Evolutionary conservation across 92 coral and sea anemone species (phyloP).

Genomic region (Parazoanthus darwini): DNA sequence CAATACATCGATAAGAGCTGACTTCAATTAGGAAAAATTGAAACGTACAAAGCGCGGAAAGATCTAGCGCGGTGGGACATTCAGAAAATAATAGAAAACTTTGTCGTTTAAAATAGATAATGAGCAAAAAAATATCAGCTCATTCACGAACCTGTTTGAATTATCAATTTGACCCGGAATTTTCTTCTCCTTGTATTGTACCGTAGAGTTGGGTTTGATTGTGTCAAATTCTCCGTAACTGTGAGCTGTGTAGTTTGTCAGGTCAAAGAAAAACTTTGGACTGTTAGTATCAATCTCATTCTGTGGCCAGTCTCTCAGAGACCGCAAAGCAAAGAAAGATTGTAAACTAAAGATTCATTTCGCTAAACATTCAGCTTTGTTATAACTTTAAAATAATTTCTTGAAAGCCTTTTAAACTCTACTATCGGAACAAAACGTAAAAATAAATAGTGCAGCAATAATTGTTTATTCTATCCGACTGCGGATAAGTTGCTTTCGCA

Average conservation of each 20-base stretch:
- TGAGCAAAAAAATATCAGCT: background rate
- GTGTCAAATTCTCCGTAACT: background rate
- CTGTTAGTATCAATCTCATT: background rate
- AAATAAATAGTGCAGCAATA: background rate
- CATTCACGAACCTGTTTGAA: background rate
- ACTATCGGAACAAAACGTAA: background rate
- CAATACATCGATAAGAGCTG: background rate
- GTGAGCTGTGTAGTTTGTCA: background rate
- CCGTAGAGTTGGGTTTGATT: background rate
- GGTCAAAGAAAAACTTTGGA: background rate
- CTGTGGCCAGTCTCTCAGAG: background rate
- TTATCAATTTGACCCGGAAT: background rate
- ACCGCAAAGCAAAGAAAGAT: background rate
- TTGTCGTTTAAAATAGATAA: background rate
- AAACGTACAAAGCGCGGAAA: background rate
- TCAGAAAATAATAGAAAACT: background rate
- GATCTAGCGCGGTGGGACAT: background rate
- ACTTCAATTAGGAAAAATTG: background rate
- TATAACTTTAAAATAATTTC: background rate
- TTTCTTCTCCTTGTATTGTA: background rate
- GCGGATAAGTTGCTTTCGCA: background rate
- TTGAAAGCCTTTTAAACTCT: background rate
- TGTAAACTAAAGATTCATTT: background rate
- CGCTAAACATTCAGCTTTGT: background rate
- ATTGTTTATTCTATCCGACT: background rate